Base-by-base conservation (phyloP, 1,140 invertebrate genomes). In the Cydia amplana region DNA sequence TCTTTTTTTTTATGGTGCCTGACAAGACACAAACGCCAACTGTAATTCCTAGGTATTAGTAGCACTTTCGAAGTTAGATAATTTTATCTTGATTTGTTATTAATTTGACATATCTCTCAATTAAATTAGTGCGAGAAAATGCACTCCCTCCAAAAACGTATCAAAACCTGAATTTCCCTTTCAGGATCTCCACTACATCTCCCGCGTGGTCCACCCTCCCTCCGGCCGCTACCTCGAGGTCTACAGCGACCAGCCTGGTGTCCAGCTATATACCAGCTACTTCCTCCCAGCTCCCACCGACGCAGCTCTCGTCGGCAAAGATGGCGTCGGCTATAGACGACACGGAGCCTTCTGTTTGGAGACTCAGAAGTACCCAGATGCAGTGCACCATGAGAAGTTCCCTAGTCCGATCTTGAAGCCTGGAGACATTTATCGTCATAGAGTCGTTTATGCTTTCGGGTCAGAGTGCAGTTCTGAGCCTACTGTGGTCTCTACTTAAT, bases 281-380 rank as follows among this genome's bases (percentile, higher is more conserved):
- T 96, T 94, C 85, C 88, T 99, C 2, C 96, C 96, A 0, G 82
- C 93, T 75, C 93, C 94, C 0, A 82, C 83, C 2, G 84, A 91
- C 40, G 36, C 88, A 76, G 85, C 93, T 3, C 86, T 96, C 2
- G 40, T 86, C 12, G 98, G 97, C 4, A 98, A 98, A 93, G 88
- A 3, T 25, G 95, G 95, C 12, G 92, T 91, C 0, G 83, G 87
- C 0, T 99, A 98, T 85, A 94, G 94, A 14, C 95, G 95, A 79
- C 97, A 98, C 80, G 96, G 95, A 0, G 97, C 95, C 1, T 96
- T 99, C 78, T 98, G 97, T 85, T 92, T 99, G 46, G 98, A 99
- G 91, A 97, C 98, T 0, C 98, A 99, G 91, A 97, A 97, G 83
- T 99, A 96, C 93, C 98, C 98, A 0, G 96, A 99, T 93, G 96